phyloP scores from a whole-genome alignment of 2,113 vertebrate genomes.

The Vireo altiloquus region DNA sequence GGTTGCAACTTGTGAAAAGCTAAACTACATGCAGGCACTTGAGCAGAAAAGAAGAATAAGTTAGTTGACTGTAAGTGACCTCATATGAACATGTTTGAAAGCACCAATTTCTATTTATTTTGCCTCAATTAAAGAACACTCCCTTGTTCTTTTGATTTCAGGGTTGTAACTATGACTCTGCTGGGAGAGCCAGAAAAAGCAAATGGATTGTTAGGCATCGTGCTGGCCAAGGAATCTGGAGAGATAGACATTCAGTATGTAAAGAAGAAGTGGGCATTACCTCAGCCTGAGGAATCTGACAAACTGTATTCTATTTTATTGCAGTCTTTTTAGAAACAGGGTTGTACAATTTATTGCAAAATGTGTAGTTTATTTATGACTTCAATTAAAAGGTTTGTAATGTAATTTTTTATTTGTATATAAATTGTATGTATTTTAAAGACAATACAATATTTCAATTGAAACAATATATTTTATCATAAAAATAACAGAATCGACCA shows the following conservation, averaged over 20 bases:
- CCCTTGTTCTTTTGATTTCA: slow-evolving; percentile 23
- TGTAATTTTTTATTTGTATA: neutral
- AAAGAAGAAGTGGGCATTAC: slow-evolving; percentile 72
- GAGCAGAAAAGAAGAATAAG: neutral
- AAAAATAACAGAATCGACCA: neutral
- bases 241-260: slow-evolving; percentile 85
- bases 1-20: neutral
- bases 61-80: neutral
- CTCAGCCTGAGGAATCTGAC: slow-evolving; percentile 68
- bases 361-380: neutral
- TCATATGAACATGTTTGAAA: neutral
- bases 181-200: slow-evolving; percentile 84
- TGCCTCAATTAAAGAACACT: neutral
- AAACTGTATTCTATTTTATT: slow-evolving; percentile 71
- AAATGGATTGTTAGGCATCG: slow-evolving; percentile 79
- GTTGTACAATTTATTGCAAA: neutral
- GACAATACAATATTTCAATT: neutral
- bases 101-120: neutral
- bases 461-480: slow-evolving; percentile 35
- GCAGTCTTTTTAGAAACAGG: slow-evolving; percentile 15
- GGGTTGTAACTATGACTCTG: slow-evolving; percentile 80
- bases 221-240: slow-evolving; percentile 81
- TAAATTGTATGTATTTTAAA: neutral
- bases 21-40: neutral
- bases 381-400: neutral